Evolutionary conservation across 2,113 vertebrate genomes (phyloP).

Genomic region (Centropus unirufus): DNA sequence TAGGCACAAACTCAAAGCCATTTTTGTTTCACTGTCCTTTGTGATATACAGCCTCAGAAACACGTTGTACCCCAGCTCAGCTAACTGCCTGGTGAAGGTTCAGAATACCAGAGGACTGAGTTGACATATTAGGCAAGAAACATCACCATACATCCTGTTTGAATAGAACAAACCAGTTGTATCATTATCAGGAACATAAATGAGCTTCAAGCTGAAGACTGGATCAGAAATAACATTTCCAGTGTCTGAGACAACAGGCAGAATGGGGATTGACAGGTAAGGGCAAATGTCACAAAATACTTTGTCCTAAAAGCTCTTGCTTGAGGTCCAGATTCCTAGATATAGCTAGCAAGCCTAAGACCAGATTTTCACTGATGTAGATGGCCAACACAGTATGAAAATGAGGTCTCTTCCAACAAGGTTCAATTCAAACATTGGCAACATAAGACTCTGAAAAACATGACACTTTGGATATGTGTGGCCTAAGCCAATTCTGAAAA

Average conservation of each 20-base stretch:
- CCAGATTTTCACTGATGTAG: background rate
- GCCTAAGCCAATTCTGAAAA: background rate
- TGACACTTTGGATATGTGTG: accelerated
- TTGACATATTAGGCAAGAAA: background rate
- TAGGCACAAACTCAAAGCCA: background rate
- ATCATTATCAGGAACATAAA: background rate
- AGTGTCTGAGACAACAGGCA: background rate
- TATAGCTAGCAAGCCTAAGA: background rate
- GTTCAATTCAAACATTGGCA: background rate
- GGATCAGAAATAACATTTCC: background rate
- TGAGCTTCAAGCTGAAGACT: background rate
- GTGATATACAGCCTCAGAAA: background rate
- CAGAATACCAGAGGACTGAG: background rate
- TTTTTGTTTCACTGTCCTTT: background rate
- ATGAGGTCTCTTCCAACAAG: background rate
- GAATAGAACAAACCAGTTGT: accelerated
- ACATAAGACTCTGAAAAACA: background rate
- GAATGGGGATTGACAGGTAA: background rate
- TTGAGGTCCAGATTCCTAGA: background rate
- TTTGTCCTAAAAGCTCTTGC: background rate
- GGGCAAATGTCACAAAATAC: background rate
- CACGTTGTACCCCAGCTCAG: background rate
- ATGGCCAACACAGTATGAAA: background rate
- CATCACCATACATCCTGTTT: accelerated
- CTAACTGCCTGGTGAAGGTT: background rate